Conservation (phyloP, 1,140 invertebrate species). For the Calephelis nemesis region DNA sequence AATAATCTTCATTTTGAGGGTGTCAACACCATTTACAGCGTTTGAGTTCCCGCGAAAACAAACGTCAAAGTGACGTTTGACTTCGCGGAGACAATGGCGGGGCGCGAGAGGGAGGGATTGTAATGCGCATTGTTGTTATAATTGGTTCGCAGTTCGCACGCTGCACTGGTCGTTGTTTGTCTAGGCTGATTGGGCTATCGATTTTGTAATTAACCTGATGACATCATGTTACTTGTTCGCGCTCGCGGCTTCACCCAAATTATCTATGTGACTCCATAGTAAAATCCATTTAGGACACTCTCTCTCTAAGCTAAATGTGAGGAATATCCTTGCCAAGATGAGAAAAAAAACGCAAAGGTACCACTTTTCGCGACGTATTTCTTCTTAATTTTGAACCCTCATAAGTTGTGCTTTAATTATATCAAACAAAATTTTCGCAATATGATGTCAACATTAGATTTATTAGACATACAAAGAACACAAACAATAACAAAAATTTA, state of each 20-base stretch:
- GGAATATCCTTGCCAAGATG: too few species aligned
- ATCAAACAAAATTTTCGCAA: too few species aligned
- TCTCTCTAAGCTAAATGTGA: background rate
- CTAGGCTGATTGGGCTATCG: slow-evolving; percentile 35
- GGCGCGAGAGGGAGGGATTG: slow-evolving; percentile 45
- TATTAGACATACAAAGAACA: too few species aligned
- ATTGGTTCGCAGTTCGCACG: slow-evolving; percentile 46
- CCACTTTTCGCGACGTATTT: too few species aligned
- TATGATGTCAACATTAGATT: too few species aligned
- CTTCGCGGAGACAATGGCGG: slow-evolving; percentile 52
- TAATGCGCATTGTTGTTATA: slow-evolving; percentile 59
- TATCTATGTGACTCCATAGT: background rate
- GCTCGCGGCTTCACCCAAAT: background rate
- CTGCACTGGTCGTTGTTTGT: slow-evolving; percentile 37
- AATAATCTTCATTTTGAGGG: slow-evolving; percentile 77
- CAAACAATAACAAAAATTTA: too few species aligned
- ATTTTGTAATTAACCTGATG: slow-evolving; percentile 37
- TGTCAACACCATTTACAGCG: slow-evolving; percentile 71
- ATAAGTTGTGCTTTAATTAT: too few species aligned
- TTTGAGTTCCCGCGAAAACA: slow-evolving; percentile 69
- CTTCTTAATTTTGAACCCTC: too few species aligned
- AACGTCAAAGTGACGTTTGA: slow-evolving; percentile 60
- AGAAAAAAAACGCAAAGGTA: too few species aligned
- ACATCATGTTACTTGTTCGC: background rate
- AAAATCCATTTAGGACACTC: background rate